Percentiles rank a stretch among this genome's conserved stretches.
phyloP scores from a whole-genome alignment of 2,113 vertebrate species.

The Mellivora capensis region DNA sequence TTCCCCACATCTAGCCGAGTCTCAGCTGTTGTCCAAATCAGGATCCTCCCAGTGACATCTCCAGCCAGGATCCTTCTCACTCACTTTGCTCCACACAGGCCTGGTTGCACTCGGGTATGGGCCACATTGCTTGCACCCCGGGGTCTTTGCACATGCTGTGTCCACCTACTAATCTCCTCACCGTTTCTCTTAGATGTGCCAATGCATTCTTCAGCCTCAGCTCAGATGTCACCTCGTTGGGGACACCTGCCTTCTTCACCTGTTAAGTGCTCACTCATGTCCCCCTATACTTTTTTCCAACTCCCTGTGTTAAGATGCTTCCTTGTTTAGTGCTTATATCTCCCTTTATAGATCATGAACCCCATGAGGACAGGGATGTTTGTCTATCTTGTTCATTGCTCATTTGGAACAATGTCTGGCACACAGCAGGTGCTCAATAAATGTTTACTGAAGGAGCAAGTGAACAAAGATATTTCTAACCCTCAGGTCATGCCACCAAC shows the following conservation, averaged over 20 bases:
- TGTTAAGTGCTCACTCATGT: rapidly evolving
- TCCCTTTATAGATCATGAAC: background rate
- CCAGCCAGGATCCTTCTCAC: background rate
- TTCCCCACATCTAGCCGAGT: background rate
- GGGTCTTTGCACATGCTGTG: background rate
- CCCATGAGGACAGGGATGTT: background rate
- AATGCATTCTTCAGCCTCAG: background rate
- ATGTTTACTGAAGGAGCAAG: background rate
- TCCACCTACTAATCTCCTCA: background rate
- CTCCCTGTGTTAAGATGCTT: background rate
- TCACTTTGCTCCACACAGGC: background rate
- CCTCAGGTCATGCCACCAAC: background rate
- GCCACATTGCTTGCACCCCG: background rate
- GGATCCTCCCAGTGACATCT: background rate
- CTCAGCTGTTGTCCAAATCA: background rate
- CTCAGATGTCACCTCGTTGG: background rate
- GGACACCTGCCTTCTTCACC: background rate
- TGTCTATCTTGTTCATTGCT: background rate
- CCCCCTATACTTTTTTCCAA: background rate
- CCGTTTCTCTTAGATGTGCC: background rate
- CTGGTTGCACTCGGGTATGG: background rate
- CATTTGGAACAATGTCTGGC: background rate
- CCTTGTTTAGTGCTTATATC: background rate
- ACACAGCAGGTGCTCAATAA: background rate
- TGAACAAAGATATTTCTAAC: background rate